Base-by-base conservation (phyloP, 92 coral and sea anemone genomes). In the Actinernus sp. region DNA sequence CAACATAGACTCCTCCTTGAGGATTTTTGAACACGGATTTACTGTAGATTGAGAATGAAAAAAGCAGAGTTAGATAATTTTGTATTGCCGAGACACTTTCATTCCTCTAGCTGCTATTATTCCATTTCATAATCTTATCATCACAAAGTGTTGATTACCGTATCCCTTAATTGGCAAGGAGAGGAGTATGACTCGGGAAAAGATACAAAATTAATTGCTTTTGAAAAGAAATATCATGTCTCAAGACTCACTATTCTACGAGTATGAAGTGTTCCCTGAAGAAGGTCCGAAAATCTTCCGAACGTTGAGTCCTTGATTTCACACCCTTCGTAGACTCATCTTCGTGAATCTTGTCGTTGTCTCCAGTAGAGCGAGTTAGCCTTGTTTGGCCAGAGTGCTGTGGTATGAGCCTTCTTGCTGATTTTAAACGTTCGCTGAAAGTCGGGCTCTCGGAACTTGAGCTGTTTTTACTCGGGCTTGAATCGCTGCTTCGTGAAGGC, bases 1-100 rank as follows among this genome's bases (percentile, higher is more conserved):
- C 54, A 25, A 90, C 86, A 73, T 93, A 93, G 1, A 93, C 96
- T 48, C 96, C 98, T 64, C 87, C 63, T 37, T 82, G 90, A 61
- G 95, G 96, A 54, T 93, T 92, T 55, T 64, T 66, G 55, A 87
- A 65, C 19, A 92, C 65, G 61, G 78, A 73, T 58, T 88, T 88
- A 68, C 97, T 92, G 55, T n/a, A 63, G 56, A 69, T 19, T 29
- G 51, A 72, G 34, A 4, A 26, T 7, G 11, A 21, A 37, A 30
- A 27, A 26, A 26, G 4, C n/a, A 8, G 31, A n/a, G n/a, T n/a
- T n/a, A n/a, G n/a, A n/a, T n/a, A n/a, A n/a, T n/a, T n/a, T n/a
- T n/a, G n/a, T n/a, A n/a, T n/a, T n/a, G n/a, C n/a, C n/a, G n/a
- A n/a, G n/a, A n/a, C n/a, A n/a, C n/a, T n/a, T n/a, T n/a, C n/a